Percentiles rank a stretch among this genome's conserved stretches.
phyloP scores from a whole-genome alignment of 1,140 invertebrate genomes.

The Orius insidiosus region DNA sequence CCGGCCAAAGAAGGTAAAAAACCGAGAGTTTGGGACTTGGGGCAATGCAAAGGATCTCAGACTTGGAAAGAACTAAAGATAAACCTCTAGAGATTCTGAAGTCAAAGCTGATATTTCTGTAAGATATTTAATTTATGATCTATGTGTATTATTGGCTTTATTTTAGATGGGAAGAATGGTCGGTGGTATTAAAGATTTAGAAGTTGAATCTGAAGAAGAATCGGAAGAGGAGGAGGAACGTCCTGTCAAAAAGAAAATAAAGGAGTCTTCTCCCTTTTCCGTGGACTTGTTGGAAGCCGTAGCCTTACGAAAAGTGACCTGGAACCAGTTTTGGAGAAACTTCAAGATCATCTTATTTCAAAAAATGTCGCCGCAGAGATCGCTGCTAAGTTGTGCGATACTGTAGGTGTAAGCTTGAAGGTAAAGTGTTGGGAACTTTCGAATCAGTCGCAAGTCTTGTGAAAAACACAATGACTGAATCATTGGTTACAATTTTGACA shows the following conservation, averaged over 20 bases:
- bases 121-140: no score
- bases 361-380: constrained; percentile 99
- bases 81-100: constrained; percentile 40
- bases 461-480: constrained; percentile 60
- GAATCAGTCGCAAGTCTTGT: constrained; percentile 73
- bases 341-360: constrained; percentile 88
- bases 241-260: constrained; percentile 22
- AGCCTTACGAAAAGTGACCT: constrained; percentile 50
- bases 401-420: constrained; percentile 85
- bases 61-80: constrained; percentile 70
- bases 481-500: constrained; percentile 80
- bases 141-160: no score
- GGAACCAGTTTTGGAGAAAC: constrained; percentile 76
- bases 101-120: constrained; percentile 44
- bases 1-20: constrained; percentile 68
- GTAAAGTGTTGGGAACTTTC: constrained; percentile 83
- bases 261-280: constrained; percentile 63
- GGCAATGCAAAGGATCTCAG: constrained; percentile 57
- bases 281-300: constrained; percentile 72
- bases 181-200: constrained; percentile 48
- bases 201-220: constrained; percentile 35
- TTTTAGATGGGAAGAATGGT: constrained; percentile 63
- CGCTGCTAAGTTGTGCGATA: constrained; percentile 84
- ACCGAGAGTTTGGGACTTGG: constrained; percentile 74
- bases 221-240: constrained; percentile 30